phyloP scores from a whole-genome alignment of 2,888 invertebrate genomes.

The Nymphalis urticae region DNA sequence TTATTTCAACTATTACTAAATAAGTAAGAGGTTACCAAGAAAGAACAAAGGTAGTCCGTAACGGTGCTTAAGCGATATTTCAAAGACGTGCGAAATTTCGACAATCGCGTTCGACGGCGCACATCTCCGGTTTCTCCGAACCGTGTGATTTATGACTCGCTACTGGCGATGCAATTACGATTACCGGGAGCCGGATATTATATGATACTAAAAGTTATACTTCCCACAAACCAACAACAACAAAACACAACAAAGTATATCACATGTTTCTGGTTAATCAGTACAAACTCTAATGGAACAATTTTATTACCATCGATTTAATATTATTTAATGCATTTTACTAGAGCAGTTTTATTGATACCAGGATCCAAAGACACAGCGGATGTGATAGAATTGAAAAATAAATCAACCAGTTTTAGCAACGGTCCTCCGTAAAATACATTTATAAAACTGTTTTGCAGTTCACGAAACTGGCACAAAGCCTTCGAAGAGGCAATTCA shows the following conservation, averaged over 20 bases:
- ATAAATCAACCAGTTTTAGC: not conserved
- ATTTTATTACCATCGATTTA: no score
- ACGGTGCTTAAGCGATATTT: conserved; percentile 28
- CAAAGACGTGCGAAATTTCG: conserved; percentile 46
- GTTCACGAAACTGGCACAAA: conserved; percentile 6
- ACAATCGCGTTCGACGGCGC: conserved; percentile 48
- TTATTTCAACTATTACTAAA: no score
- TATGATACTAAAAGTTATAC: not conserved
- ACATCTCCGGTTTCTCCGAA: conserved; percentile 46
- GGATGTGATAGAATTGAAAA: not conserved
- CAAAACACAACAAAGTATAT: no score
- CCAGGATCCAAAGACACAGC: not conserved
- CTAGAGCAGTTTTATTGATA: no score
- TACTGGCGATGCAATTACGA: conserved; percentile 9
- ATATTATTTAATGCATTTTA: no score
- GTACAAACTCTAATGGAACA: no score
- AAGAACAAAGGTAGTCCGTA: conserved; percentile 25
- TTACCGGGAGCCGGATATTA: conserved; percentile 7
- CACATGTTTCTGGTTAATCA: no score
- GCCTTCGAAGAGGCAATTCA: conserved; percentile 13
- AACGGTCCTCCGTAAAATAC: not conserved
- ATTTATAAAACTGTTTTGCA: not conserved
- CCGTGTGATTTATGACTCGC: conserved; percentile 46
- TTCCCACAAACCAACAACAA: no score
- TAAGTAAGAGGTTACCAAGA: not conserved